Conservation (phyloP, 2,888 invertebrate genomes). For the Hartigia nigra region DNA sequence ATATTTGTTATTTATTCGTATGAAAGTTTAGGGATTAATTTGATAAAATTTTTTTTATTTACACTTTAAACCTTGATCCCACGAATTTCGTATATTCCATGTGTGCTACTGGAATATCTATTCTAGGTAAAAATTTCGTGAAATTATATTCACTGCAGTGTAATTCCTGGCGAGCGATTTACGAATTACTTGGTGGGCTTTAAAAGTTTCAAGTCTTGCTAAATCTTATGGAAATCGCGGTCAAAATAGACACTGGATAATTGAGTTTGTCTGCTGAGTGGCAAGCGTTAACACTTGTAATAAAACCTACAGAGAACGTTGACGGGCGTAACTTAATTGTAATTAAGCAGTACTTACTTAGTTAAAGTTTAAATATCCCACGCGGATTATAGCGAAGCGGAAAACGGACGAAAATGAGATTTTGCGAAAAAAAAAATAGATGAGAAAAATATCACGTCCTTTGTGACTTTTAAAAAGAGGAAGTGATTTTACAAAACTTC, state of each 20-base stretch:
- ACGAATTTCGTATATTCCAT: neutral
- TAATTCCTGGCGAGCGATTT: neutral
- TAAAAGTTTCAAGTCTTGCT: neutral
- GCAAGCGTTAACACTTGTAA: neutral
- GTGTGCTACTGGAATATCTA: too few species aligned
- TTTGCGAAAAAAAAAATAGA: neutral
- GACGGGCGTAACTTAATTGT: conserved; percentile 2
- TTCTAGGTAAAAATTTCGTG: neutral
- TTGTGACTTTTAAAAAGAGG: neutral
- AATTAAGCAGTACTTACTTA: conserved; percentile 7
- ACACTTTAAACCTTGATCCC: neutral
- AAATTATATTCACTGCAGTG: neutral
- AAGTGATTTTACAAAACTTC: neutral
- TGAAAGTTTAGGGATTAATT: neutral
- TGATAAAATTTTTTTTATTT: neutral
- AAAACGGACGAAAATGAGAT: neutral
- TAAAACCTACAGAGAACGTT: neutral
- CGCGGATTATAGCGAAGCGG: neutral
- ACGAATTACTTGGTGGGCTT: neutral
- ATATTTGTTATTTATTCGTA: neutral
- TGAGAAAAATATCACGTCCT: neutral
- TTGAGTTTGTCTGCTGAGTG: neutral
- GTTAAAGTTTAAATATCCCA: neutral
- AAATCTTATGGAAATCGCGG: neutral
- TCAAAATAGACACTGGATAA: neutral